Conservation (phyloP, 2,888 invertebrate species). For the Syrphus vitripennis region DNA sequence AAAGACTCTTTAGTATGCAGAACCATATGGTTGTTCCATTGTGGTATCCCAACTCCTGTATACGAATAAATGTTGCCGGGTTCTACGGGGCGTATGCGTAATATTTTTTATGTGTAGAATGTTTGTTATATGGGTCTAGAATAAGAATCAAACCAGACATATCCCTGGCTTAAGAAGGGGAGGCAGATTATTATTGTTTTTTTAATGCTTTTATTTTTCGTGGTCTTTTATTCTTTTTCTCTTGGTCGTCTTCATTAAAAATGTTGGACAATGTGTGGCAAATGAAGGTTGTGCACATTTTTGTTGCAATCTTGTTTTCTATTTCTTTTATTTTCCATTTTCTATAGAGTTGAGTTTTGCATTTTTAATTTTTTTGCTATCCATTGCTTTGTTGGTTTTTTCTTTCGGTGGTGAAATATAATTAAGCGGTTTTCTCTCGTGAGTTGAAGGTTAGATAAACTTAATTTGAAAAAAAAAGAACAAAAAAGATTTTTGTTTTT, state of each 20-base stretch:
- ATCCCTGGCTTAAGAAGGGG: conserved; percentile 14
- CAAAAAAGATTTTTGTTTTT: background rate
- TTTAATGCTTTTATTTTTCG: background rate
- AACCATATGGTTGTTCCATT: conserved; percentile 57
- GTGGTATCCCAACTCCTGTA: conserved; percentile 27
- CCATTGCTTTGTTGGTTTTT: background rate
- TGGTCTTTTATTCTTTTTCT: conserved; percentile 10
- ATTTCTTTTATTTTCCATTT: background rate
- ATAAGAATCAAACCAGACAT: conserved; percentile 24
- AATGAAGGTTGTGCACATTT: conserved; percentile 44
- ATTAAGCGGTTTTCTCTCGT: conserved; percentile 49
- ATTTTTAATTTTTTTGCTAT: conserved; percentile 42
- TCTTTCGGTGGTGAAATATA: conserved; percentile 41
- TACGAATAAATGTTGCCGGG: background rate
- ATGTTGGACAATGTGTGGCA: conserved; percentile 59
- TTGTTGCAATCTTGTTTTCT: background rate
- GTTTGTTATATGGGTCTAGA: background rate
- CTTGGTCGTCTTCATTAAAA: conserved; percentile 57
- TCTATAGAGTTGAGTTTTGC: conserved; percentile 31
- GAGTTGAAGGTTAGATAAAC: conserved; percentile 36
- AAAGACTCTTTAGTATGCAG: conserved; percentile 47
- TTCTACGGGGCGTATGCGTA: conserved; percentile 57
- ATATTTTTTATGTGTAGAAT: conserved; percentile 24
- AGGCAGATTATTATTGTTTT: conserved; percentile 41
- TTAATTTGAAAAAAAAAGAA: conserved; percentile 2